These are phyloP conservation scores for Mormoops blainvillei DNA, from an alignment of 2,113 vertebrate genomes.

Conservation along the genomic window DNA sequence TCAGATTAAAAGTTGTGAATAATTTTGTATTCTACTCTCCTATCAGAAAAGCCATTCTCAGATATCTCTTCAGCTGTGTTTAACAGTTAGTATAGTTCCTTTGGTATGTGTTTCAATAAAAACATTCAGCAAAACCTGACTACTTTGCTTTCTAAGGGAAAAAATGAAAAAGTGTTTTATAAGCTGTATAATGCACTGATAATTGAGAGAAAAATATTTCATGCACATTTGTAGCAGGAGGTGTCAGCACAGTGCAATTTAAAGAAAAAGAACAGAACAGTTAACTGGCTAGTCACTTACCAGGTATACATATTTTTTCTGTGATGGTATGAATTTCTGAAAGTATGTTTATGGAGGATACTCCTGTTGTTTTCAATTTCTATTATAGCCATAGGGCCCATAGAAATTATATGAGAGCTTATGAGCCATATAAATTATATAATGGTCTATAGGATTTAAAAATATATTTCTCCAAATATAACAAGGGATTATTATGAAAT, in stretches of 20 bases:
- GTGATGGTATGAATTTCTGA: neutral
- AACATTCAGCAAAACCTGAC: conserved; percentile 65
- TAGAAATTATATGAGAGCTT: neutral
- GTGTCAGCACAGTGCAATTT: conserved; percentile 7
- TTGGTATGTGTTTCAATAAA: conserved; percentile 68
- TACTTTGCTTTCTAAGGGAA: conserved; percentile 56
- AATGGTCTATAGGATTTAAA: neutral
- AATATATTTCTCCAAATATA: neutral
- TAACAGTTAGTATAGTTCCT: conserved; percentile 52
- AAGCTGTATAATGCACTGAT: conserved; percentile 55
- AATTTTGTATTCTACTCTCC: conserved; percentile 58
- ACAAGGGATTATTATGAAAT: neutral
- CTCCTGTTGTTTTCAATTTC: conserved; percentile 3
- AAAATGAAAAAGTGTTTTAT: conserved; percentile 70
- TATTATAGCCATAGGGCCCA: neutral
- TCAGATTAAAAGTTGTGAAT: conserved; percentile 60
- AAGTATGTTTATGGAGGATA: neutral
- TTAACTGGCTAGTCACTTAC: neutral
- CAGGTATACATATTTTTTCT: neutral
- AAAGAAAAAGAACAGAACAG: neutral
- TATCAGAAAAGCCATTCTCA: conserved; percentile 55
- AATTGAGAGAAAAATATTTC: conserved; percentile 55
- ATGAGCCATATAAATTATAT: neutral
- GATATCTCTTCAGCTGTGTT: conserved; percentile 65
- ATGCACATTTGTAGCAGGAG: conserved; percentile 16